Evolutionary conservation across 2,113 vertebrate species (phyloP).

Genomic region (Silurus meridionalis): DNA sequence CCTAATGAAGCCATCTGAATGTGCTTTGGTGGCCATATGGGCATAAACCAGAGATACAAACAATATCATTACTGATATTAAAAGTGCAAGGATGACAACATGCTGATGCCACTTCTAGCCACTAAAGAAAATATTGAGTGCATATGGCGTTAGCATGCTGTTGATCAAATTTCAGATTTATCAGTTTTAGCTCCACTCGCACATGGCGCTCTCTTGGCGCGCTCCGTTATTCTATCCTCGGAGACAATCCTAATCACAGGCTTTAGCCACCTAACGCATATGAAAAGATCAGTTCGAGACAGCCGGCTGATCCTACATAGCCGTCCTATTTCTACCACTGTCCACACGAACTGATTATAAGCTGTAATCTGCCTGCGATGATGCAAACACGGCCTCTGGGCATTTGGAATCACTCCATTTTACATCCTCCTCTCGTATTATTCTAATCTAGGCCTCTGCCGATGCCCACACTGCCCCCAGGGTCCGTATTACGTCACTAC

Average conservation of each 20-base stretch:
- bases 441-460: slow-evolving; percentile 29
- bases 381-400: slow-evolving; percentile 23
- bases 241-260: slow-evolving; percentile 65
- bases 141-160: slow-evolving; percentile 59
- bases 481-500: slow-evolving; percentile 21
- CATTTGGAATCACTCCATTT: slow-evolving; percentile 10
- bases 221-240: slow-evolving; percentile 61
- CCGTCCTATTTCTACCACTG: slow-evolving; percentile 49
- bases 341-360: slow-evolving; percentile 44
- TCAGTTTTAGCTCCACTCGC: slow-evolving; percentile 40
- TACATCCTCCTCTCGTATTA: slow-evolving; percentile 21
- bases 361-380: slow-evolving; percentile 47
- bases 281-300: slow-evolving; percentile 51
- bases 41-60: slow-evolving; percentile 61
- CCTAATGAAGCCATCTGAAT: slow-evolving; percentile 60
- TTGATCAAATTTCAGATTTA: slow-evolving; percentile 48
- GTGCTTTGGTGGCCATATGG: slow-evolving; percentile 58
- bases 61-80: slow-evolving; percentile 61
- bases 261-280: slow-evolving; percentile 55
- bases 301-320: slow-evolving; percentile 58
- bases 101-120: slow-evolving; percentile 67
- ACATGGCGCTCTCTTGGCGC: slow-evolving; percentile 52
- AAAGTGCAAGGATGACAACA: slow-evolving; percentile 60
- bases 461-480: slow-evolving; percentile 20
- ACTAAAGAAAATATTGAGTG: slow-evolving; percentile 61